Evolutionary conservation across 2,797 vertebrate species (phyloP), one percentile per base, ranked within the genome.

Genomic region (Labeo calbasu): DNA sequence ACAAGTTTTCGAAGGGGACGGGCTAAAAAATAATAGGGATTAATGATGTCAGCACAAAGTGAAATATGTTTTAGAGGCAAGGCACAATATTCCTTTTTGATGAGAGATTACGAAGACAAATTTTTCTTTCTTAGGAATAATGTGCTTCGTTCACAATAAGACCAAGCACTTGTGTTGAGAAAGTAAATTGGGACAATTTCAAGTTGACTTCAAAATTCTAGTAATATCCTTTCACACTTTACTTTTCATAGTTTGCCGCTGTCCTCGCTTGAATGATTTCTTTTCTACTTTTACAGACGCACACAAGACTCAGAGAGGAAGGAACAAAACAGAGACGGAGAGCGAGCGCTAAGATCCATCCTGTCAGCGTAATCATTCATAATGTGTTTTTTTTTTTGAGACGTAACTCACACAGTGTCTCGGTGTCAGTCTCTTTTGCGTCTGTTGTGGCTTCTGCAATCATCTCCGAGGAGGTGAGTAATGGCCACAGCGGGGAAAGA

Each of bases 401-500:
- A 55, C 25, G 48, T 66, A 28, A 73, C 59, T 66, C 59, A 66
- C 77, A 68, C 63, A 43, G 66, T 59, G 53, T 78, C 65, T 63
- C 40, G 1, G 40, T 69, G 53, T 77, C 75, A 40, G 66, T 72
- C 40, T 36, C 36, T 77, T 57, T 55, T 77, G 72, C 15, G 15
- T 43, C 53, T 61, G 65, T 57, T 78, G 75, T 70, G 75, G 14
- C 65, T 78, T 51, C 75, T 61, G 75, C 53, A 84, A 70, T 84
- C 75, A 79, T 79, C 83, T 71, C 83, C 11, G 1, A 50, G 83
- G 83, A 84, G 83, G 63, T 61, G 68, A 79, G 53, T 84, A 79
- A 84, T 84, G 55, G 83, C 66, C 76, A 71, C 83, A 84, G 83
- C 83, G 11, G 83, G 83, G 76, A 84, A 28, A 72, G 83, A 84